Conservation (phyloP, 2,888 invertebrate genomes). For the Calephelis perditalis region DNA sequence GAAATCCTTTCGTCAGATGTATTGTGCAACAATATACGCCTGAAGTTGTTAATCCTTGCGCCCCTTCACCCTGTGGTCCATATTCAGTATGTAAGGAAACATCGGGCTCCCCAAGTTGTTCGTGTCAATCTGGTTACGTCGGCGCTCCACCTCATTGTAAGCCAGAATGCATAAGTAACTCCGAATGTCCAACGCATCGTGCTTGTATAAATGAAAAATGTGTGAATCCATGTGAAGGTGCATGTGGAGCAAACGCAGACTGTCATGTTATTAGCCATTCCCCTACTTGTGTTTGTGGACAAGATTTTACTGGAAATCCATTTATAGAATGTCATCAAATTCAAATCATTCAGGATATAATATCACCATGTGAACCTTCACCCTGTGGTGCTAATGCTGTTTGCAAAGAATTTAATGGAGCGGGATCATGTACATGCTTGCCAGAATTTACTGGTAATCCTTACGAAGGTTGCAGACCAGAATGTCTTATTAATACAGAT, state of each 20-base stretch:
- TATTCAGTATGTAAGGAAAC: constrained; percentile 84
- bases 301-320: constrained; percentile 86
- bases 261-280: constrained; percentile 88
- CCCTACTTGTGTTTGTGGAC: constrained; percentile 82
- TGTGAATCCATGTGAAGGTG: constrained; percentile 83
- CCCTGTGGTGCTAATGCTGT: constrained; percentile 83
- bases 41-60: constrained; percentile 81
- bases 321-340: constrained; percentile 80
- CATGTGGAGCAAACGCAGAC: constrained; percentile 85
- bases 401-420: constrained; percentile 79
- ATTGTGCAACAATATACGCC: constrained; percentile 65
- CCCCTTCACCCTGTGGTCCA: constrained; percentile 89
- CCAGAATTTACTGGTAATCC: constrained; percentile 88
- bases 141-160: constrained; percentile 87
- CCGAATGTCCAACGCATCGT: constrained; percentile 82
- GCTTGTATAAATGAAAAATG: constrained; percentile 89
- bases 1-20: constrained; percentile 88
- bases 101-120: constrained; percentile 84
- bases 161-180: constrained; percentile 88
- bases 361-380: constrained; percentile 79
- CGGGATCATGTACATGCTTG: constrained; percentile 83
- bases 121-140: constrained; percentile 82
- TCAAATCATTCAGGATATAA: constrained; percentile 53
- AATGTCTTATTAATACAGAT: constrained; percentile 85
- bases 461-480: constrained; percentile 86